These are phyloP conservation scores for Umimayanthus kanabou DNA, from an alignment of 92 coral and sea anemone genomes.

Conservation along the genomic window DNA sequence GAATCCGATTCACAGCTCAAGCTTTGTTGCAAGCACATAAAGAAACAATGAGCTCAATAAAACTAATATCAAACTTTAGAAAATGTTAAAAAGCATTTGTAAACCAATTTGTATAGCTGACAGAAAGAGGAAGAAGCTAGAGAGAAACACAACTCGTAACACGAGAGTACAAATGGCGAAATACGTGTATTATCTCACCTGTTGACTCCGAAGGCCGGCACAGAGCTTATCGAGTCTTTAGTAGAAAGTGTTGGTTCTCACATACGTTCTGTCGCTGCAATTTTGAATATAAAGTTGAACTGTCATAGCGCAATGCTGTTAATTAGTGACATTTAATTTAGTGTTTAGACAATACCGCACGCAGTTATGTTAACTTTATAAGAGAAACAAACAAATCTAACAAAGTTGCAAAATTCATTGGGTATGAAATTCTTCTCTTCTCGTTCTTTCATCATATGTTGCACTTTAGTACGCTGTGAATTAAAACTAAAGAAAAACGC, in stretches of 20 bases:
- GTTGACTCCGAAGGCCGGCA: not conserved
- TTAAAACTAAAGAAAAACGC: too few relatives aligned
- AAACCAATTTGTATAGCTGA: too few relatives aligned
- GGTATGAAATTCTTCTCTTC: not conserved
- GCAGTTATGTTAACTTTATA: not conserved
- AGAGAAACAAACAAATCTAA: not conserved
- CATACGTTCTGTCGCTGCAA: not conserved
- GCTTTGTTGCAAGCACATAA: not conserved
- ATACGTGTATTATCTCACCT: not conserved
- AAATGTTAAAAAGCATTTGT: not conserved
- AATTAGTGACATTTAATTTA: not conserved
- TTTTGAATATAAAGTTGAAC: too few relatives aligned
- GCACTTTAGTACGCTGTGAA: too few relatives aligned
- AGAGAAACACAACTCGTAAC: not conserved
- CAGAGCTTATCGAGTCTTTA: not conserved
- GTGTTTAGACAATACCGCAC: too few relatives aligned
- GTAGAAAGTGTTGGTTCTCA: not conserved
- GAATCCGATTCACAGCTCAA: not conserved
- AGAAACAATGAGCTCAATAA: not conserved
- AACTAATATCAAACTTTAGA: too few relatives aligned
- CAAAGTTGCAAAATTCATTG: not conserved
- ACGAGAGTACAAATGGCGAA: not conserved
- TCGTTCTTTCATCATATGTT: too few relatives aligned
- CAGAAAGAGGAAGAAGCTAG: not conserved
- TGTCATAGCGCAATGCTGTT: not conserved